Conservation (phyloP, 2,888 invertebrate species). For the Drosophila percnosoma region DNA sequence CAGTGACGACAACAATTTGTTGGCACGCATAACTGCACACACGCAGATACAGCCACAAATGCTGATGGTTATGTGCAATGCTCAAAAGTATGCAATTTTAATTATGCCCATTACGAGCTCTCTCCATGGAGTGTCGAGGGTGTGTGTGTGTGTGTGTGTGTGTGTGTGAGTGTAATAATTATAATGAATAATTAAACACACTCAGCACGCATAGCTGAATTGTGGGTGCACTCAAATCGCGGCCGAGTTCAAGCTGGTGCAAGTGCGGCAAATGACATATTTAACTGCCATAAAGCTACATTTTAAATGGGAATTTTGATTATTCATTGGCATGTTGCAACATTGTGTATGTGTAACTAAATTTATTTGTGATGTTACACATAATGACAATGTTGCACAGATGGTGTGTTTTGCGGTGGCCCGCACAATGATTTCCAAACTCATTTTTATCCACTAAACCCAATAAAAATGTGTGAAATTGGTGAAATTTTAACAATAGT, state of each 20-base stretch:
- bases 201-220: constrained; percentile 15
- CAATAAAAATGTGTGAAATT: neutral
- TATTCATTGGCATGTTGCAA: constrained; percentile 19
- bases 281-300: neutral
- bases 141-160: no score
- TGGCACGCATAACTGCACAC: neutral
- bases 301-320: constrained; percentile 11
- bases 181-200: constrained; percentile 41
- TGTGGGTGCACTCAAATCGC: constrained; percentile 23
- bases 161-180: constrained; percentile 24
- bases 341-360: neutral
- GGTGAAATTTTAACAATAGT: neutral
- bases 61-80: neutral
- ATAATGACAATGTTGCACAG: neutral
- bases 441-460: neutral
- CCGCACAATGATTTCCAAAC: neutral
- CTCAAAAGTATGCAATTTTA: constrained; percentile 12
- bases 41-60: constrained; percentile 10
- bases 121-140: neutral
- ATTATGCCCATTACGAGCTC: neutral
- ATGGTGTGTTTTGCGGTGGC: neutral
- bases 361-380: neutral
- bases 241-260: neutral
- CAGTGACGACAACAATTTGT: neutral
- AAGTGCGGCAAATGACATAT: constrained; percentile 15